Evolutionary conservation across 2,113 vertebrate species (phyloP).

Genomic region (Cranoglanis bouderius): DNA sequence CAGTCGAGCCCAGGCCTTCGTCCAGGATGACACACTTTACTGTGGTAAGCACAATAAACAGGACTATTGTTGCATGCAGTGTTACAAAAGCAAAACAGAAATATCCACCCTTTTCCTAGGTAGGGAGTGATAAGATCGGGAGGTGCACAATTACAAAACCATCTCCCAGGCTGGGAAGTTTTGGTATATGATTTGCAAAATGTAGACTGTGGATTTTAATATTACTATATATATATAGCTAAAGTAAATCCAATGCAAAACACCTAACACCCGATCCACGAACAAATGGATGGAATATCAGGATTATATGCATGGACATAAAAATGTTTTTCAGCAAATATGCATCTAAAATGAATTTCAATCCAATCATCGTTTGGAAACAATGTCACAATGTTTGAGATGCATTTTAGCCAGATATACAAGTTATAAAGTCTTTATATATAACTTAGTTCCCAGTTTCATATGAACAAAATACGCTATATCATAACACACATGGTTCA

Average conservation of each 20-base stretch:
- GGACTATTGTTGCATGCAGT: no score
- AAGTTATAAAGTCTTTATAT: no score
- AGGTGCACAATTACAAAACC: not conserved
- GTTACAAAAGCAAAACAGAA: not conserved
- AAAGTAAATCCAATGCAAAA: not conserved
- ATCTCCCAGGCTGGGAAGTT: not conserved
- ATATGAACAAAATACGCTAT: no score
- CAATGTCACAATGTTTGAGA: not conserved
- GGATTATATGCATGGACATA: not conserved
- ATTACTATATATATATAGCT: not conserved
- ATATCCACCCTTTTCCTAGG: not conserved
- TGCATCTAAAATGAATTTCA: not conserved
- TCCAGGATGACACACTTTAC: conserved; percentile 58
- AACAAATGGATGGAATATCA: not conserved
- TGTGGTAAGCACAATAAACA: conserved; percentile 66
- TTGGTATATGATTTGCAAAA: not conserved
- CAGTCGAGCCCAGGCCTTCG: conserved; percentile 54
- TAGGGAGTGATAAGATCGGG: not conserved
- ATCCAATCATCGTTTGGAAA: no score
- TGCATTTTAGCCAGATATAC: no score
- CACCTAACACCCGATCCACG: not conserved
- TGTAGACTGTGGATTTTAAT: not conserved
- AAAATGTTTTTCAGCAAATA: not conserved
- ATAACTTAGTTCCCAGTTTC: no score
- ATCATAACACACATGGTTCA: no score